These are phyloP conservation scores for Entomobrya multifasciata DNA, from an alignment of 2,888 invertebrate species.

Conservation along the genomic window DNA sequence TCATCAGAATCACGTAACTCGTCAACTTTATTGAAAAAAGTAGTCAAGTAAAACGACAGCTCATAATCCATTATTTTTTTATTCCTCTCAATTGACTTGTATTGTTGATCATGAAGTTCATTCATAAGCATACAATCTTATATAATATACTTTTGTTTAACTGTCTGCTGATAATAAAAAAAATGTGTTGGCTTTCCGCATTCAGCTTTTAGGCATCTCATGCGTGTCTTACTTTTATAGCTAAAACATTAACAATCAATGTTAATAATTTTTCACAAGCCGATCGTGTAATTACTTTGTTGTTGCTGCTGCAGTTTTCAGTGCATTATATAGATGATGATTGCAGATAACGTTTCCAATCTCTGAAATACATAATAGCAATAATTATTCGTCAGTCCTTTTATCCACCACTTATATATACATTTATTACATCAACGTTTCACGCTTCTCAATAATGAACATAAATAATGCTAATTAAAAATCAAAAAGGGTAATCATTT, in stretches of 20 bases:
- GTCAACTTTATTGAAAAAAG: conserved; percentile 36
- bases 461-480: conserved; percentile 26
- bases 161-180: neutral
- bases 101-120: conserved; percentile 6
- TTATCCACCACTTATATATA: neutral
- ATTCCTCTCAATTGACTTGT: neutral
- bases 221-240: conserved; percentile 1
- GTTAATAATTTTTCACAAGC: conserved; percentile 19
- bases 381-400: neutral
- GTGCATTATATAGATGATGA: neutral
- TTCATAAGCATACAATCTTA: neutral
- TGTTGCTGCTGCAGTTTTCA: neutral
- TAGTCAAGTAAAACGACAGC: neutral
- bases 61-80: conserved; percentile 56
- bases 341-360: conserved; percentile 11
- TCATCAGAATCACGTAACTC: neutral
- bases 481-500: conserved; percentile 16
- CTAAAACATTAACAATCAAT: neutral
- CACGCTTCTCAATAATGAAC: conserved; percentile 39
- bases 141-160: neutral
- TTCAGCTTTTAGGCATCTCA: conserved; percentile 10
- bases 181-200: conserved; percentile 1
- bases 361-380: conserved; percentile 37
- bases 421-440: conserved; percentile 22
- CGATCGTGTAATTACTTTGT: neutral